Evolutionary conservation across 2,888 invertebrate species (phyloP), one percentile per base, ranked within the genome.

Genomic region (Agrenia bidenticulata): DNA sequence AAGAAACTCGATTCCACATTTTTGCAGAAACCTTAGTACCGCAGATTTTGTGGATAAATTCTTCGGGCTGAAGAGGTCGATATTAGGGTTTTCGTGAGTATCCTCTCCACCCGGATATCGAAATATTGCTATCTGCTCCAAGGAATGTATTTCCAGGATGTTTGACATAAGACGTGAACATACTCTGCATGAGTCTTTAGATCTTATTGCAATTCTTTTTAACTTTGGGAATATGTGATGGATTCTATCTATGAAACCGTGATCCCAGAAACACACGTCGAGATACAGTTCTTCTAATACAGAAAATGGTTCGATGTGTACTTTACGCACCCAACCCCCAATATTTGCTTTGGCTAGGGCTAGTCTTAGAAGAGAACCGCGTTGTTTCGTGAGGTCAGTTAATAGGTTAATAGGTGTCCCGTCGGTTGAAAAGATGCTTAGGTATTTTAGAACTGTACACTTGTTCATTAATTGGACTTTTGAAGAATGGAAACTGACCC

Each of bases 211-310:
- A n/a, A 57, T 9, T 57, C 39, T 57, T 39, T 13, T 37, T 15
- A 57, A 23, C 2, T 37, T 41, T 2, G 57, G 57, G 39, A 57
- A 57, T 21, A 41, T 15, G 2, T 15, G 15, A 9, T n/a, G 17
- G 17, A 57, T 19, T 5, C 21, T 17, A 7, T 57, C 57, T 2
- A 13, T 13, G 2, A 57, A 57, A 11, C 23, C 24, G 19, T 4
- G 7, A 21, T 23, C 13, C 57, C 57, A 57, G 4, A 15, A 2
- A 39, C 57, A 41, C 4, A 57, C 57, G 27, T 57, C 57, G n/a
- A 57, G 23, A 41, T 57, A 57, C 23, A 57, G 15, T 15, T 57
- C 41, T 57, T 57, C 57, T n/a, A 32, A 57, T 5, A 7, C 21
- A 17, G 19, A n/a, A 57, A 41, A 57, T 2, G 19, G 37, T 19